Evolutionary conservation across 2,888 invertebrate species (phyloP).

Genomic region (Drosophila diplacantha): DNA sequence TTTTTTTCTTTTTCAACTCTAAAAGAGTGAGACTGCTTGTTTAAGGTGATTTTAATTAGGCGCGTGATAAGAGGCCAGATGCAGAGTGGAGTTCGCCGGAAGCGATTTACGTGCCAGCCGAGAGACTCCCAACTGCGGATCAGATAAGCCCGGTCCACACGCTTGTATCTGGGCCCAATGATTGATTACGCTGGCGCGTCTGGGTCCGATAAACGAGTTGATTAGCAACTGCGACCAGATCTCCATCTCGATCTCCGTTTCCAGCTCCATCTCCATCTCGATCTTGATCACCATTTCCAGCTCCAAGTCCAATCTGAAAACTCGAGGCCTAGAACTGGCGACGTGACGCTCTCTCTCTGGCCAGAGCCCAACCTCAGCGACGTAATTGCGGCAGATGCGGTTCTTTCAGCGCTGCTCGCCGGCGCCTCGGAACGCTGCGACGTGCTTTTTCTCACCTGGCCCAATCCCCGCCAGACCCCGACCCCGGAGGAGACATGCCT

Average conservation of each 20-base stretch:
- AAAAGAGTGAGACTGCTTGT: not conserved
- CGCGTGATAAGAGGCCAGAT: slow-evolving; percentile 23
- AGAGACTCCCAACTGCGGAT: slow-evolving; percentile 31
- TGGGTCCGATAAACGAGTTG: slow-evolving; percentile 38
- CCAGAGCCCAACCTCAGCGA: slow-evolving; percentile 12
- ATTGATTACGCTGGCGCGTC: slow-evolving; percentile 42
- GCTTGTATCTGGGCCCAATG: slow-evolving; percentile 28
- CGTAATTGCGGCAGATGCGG: slow-evolving; percentile 38
- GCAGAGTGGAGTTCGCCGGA: slow-evolving; percentile 29
- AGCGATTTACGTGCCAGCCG: slow-evolving; percentile 30
- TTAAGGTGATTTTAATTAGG: slow-evolving; percentile 20
- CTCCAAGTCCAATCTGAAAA: slow-evolving; percentile 11
- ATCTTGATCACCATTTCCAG: slow-evolving; percentile 11
- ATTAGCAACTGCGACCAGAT: slow-evolving; percentile 41
- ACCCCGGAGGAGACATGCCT: slow-evolving; percentile 21
- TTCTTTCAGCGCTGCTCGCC: slow-evolving; percentile 19
- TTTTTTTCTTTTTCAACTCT: too few relatives aligned
- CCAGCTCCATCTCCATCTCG: slow-evolving; percentile 4
- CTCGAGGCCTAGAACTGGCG: slow-evolving; percentile 27
- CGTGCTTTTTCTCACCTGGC: slow-evolving; percentile 36
- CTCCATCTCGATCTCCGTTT: slow-evolving; percentile 23
- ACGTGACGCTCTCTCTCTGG: slow-evolving; percentile 26
- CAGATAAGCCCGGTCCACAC: slow-evolving; percentile 34
- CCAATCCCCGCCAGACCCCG: slow-evolving; percentile 6
- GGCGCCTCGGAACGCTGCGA: slow-evolving; percentile 32